Evolutionary conservation across 2,888 invertebrate species (phyloP).

Genomic region (Dromius quadrimaculatus): DNA sequence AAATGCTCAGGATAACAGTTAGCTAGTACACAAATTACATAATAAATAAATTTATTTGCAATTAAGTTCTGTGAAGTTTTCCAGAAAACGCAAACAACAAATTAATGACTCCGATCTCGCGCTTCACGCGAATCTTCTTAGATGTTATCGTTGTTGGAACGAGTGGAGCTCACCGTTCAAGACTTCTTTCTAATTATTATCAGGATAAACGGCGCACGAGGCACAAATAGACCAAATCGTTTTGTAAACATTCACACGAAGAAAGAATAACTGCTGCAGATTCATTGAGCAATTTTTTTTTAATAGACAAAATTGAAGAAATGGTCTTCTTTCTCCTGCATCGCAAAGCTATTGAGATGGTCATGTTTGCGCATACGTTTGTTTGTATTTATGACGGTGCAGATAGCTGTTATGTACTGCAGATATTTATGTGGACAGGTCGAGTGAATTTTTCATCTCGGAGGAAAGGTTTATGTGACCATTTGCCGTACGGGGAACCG

Average conservation of each 20-base stretch:
- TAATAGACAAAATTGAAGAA: no score
- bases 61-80: slow-evolving; percentile 25
- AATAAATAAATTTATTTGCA: slow-evolving; percentile 37
- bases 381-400: slow-evolving; percentile 43
- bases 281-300: no score
- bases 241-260: no score
- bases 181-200: slow-evolving; percentile 18
- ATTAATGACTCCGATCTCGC: slow-evolving; percentile 26
- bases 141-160: slow-evolving; percentile 12
- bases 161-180: neutral
- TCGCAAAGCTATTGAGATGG: neutral
- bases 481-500: slow-evolving; percentile 27
- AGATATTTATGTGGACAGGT: slow-evolving; percentile 42
- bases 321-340: no score
- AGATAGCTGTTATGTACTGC: slow-evolving; percentile 44
- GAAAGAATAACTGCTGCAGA: no score
- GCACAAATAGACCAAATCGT: no score
- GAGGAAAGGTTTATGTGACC: slow-evolving; percentile 36
- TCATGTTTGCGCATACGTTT: slow-evolving; percentile 6
- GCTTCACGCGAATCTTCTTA: slow-evolving; percentile 27
- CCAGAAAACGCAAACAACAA: slow-evolving; percentile 33
- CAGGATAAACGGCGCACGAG: neutral
- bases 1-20: slow-evolving; percentile 24
- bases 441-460: slow-evolving; percentile 38
- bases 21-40: slow-evolving; percentile 31